phyloP scores from a whole-genome alignment of 2,888 invertebrate genomes.

The Lysandra bellargus region DNA sequence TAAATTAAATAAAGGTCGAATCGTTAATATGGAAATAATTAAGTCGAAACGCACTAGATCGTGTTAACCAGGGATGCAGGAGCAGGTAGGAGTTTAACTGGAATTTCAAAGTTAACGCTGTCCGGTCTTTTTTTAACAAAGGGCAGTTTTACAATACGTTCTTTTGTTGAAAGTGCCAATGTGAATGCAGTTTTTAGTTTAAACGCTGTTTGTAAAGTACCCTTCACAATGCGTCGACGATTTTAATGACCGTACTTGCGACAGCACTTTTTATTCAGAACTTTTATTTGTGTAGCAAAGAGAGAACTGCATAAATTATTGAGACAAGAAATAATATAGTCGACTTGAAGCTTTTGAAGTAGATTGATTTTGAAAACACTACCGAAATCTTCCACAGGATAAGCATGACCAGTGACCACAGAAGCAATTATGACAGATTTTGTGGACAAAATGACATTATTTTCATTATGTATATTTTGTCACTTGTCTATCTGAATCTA shows the following conservation, averaged over 20 bases:
- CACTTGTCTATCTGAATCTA: too few species aligned
- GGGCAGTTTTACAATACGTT: constrained; percentile 51
- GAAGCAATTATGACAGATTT: too few species aligned
- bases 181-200: constrained; percentile 29
- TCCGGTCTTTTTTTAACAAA: constrained; percentile 47
- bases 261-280: not conserved
- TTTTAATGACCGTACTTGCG: not conserved
- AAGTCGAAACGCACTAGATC: constrained; percentile 55
- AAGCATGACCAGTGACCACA: too few species aligned
- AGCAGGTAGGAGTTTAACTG: constrained; percentile 69
- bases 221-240: constrained; percentile 17
- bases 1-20: constrained; percentile 8
- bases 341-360: not conserved
- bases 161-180: constrained; percentile 38
- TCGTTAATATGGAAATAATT: constrained; percentile 30
- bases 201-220: constrained; percentile 24
- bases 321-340: not conserved
- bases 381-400: too few species aligned
- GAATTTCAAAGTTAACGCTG: constrained; percentile 55
- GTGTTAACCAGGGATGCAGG: constrained; percentile 59
- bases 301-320: not conserved
- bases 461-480: too few species aligned
- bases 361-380: too few species aligned
- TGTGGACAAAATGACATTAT: too few species aligned
- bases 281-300: not conserved